Conservation (phyloP, 2,888 invertebrate genomes). For the Drosophila hamatofila region DNA sequence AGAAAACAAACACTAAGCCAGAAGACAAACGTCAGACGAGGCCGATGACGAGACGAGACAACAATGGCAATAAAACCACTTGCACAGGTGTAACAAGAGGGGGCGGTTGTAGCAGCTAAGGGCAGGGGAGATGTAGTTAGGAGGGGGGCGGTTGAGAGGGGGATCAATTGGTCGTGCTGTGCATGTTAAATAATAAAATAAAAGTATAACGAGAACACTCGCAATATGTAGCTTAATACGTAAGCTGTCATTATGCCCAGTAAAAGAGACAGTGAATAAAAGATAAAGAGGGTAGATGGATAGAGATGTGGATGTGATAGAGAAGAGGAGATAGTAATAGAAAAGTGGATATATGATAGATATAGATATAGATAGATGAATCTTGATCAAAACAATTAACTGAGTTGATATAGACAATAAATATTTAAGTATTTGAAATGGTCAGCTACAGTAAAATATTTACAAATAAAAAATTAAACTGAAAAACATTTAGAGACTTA, state of each 20-base stretch:
- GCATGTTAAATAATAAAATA: conserved; percentile 64
- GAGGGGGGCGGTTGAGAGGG: neutral
- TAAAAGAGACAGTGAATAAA: neutral
- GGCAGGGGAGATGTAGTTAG: neutral
- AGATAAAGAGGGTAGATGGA: neutral
- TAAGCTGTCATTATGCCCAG: conserved; percentile 46
- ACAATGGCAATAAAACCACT: conserved; percentile 53
- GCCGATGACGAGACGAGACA: conserved; percentile 52
- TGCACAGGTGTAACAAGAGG: conserved; percentile 16
- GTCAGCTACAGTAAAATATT: too few relatives aligned
- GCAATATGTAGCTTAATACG: conserved; percentile 30
- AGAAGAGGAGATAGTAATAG: neutral
- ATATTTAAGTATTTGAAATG: too few relatives aligned
- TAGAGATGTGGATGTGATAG: neutral
- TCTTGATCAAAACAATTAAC: too few relatives aligned
- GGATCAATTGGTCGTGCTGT: conserved; percentile 61
- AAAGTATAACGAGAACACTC: conserved; percentile 42
- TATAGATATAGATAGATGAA: too few relatives aligned
- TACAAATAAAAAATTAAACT: too few relatives aligned
- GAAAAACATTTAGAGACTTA: too few relatives aligned
- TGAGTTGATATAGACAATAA: too few relatives aligned
- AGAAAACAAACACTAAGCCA: conserved; percentile 58
- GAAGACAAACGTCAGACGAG: conserved; percentile 39
- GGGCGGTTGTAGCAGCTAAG: neutral
- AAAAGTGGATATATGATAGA: neutral